These are phyloP conservation scores for Zenarchopterus dispar DNA, from an alignment of 2,797 vertebrate genomes.

Conservation along the genomic window DNA sequence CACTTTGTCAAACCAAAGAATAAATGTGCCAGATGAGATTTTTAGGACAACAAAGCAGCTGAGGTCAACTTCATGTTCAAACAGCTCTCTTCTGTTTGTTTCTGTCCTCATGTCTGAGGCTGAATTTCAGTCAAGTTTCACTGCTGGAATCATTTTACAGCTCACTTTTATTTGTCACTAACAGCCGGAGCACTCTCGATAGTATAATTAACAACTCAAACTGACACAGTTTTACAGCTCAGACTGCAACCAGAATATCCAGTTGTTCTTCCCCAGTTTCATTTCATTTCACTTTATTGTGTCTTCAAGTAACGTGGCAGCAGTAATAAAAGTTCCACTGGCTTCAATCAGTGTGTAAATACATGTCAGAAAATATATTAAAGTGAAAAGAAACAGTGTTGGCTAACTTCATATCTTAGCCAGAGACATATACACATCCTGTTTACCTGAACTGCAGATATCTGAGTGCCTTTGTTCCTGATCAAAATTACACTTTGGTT, in stretches of 20 bases:
- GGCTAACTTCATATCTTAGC: neutral
- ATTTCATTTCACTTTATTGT: conserved; percentile 11
- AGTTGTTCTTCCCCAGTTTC: conserved; percentile 1
- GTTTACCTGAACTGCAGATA: neutral
- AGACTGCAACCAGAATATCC: neutral
- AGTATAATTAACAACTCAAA: neutral
- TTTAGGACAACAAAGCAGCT: conserved; percentile 2
- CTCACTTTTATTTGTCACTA: conserved; percentile 33
- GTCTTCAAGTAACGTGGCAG: neutral
- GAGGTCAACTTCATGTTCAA: conserved; percentile 12
- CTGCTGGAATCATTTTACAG: conserved; percentile 30
- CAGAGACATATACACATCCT: neutral
- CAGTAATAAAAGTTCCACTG: conserved; percentile 5
- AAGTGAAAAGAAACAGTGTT: neutral
- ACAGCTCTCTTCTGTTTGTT: neutral
- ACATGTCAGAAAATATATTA: neutral
- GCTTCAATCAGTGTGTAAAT: neutral
- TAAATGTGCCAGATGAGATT: conserved; percentile 1
- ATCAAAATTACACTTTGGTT: neutral
- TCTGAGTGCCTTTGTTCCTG: neutral
- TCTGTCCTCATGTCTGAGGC: conserved; percentile 6
- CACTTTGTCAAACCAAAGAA: conserved; percentile 22
- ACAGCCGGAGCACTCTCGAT: conserved; percentile 1
- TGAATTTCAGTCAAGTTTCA: neutral
- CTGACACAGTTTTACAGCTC: neutral